Base-by-base conservation (phyloP, 2,888 invertebrate genomes). In the Gastracanthus pulcherrimus region DNA sequence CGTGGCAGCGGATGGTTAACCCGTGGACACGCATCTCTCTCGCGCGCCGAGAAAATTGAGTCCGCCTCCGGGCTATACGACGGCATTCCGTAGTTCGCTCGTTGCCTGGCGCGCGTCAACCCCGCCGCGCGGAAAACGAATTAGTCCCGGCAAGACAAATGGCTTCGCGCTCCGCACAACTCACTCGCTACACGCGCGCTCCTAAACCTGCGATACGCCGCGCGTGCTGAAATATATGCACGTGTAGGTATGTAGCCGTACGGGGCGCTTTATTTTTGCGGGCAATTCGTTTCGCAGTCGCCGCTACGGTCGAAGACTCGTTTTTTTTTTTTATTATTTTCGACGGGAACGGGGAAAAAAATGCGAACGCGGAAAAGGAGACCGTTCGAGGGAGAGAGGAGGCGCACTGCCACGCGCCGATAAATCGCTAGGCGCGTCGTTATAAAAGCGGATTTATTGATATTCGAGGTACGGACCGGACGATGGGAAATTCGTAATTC, bases 1-100 rank as follows among this genome's bases (percentile, higher is more conserved):
- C n/a, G 51, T 55, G 76, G 80, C 78, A 71, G 84, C 85, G 85
- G 84, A 84, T 84, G 83, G 83, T 82, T 83, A 82, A 81, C 67
- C 71, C 34, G 81, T 66, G 45, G 26, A 41, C 29, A 31, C 69
- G 16, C n/a, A 45, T 9, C 13, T 19, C n/a, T n/a, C 79, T 45
- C 45, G 45, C 64, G 80, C 75, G 80, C 70, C 66, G 80, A 81
- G 83, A 84, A 84, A 86, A 85, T 83, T 83, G 82, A 80, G 81
- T 84, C 77, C 76, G 70, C 41, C 48, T 62, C 55, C 31, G 76
- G 55, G 41, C n/a, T 71, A 2, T 16, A 2, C 9, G n/a, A n/a
- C n/a, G n/a, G n/a, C 36, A 6, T 67, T 74, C n/a, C 41, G 60
- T 48, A n/a, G n/a, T n/a, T 67, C 48, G 58, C 51, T n/a, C 51